Conservation (phyloP, 2,113 vertebrate genomes). For the Pangasianodon gigas region DNA sequence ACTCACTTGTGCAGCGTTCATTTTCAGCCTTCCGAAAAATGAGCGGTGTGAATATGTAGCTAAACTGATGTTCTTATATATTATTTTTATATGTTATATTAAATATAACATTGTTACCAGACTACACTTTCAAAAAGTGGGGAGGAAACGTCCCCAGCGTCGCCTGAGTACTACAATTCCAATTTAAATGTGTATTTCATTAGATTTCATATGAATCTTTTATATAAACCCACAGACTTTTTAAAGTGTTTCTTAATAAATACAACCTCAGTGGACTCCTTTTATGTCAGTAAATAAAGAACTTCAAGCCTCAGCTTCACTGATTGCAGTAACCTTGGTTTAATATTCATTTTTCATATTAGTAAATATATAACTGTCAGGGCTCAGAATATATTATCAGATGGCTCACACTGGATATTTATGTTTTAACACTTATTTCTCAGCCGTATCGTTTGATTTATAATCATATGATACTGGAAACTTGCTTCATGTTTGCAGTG, state of each 20-base stretch:
- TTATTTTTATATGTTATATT: no score
- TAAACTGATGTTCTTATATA: background rate
- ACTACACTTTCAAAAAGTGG: background rate
- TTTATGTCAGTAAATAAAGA: constrained; percentile 11
- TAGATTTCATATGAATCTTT: background rate
- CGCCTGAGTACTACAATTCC: background rate
- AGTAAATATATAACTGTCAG: background rate
- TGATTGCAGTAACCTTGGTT: background rate
- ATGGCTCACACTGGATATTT: background rate
- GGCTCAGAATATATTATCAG: background rate
- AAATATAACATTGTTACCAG: background rate
- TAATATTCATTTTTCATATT: background rate
- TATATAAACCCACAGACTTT: background rate
- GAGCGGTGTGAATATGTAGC: background rate
- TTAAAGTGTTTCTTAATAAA: constrained; percentile 17
- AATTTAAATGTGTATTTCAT: background rate
- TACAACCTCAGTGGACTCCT: background rate
- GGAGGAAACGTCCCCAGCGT: background rate
- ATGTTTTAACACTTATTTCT: background rate
- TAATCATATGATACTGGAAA: background rate
- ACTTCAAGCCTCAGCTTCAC: background rate
- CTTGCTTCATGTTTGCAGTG: background rate
- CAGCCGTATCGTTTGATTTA: background rate
- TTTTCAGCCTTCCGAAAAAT: background rate
- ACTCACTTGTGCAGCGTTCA: background rate